These are phyloP conservation scores for Eutolmus rufibarbis DNA, from an alignment of 2,888 invertebrate species.

Conservation along the genomic window DNA sequence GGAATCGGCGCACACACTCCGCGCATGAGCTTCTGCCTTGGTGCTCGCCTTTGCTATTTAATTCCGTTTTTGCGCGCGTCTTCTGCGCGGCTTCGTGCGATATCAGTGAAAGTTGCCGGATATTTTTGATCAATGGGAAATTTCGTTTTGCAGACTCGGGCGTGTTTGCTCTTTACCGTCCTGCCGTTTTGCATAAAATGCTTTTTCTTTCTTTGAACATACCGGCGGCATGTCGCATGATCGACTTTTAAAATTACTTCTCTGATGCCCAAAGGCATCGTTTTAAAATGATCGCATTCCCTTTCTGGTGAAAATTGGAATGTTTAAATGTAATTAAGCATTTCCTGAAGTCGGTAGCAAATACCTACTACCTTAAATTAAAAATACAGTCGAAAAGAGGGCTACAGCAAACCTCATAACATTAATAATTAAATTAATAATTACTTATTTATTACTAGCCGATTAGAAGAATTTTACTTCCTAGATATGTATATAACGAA, in stretches of 20 bases:
- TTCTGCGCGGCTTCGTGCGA: background rate
- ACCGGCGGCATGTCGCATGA: background rate
- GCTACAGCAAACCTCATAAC: too few relatives aligned
- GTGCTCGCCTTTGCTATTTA: background rate
- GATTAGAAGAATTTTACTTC: too few relatives aligned
- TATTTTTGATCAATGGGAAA: background rate
- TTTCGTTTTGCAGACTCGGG: background rate
- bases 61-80: background rate
- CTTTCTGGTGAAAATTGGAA: background rate
- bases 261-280: background rate
- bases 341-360: background rate
- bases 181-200: background rate
- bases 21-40: background rate
- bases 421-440: too few relatives aligned
- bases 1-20: background rate
- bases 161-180: background rate
- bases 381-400: too few relatives aligned
- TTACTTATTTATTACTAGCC: too few relatives aligned
- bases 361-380: too few relatives aligned
- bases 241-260: background rate
- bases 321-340: background rate
- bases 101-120: background rate
- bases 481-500: too few relatives aligned
- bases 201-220: background rate
- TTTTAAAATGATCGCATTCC: background rate